Base-by-base conservation (phyloP, 1,140 invertebrate species). In the Penaeus vannamei region DNA sequence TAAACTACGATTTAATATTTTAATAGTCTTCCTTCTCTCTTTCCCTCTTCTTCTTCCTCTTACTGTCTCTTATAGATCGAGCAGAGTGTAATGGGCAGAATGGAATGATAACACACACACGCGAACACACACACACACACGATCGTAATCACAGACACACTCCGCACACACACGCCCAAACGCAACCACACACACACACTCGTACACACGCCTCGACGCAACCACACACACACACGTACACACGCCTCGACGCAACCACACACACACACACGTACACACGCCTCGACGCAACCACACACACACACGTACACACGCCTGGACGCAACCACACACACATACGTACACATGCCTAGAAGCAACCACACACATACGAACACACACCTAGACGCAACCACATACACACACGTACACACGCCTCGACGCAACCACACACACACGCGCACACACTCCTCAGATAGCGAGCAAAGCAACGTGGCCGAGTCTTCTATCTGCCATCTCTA, bases 401-500 rank as follows among this genome's bases (percentile, higher is more conserved):
- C 42, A 46, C 42, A 46, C 10, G 10, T 10, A 46, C 42, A 46
- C 42, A 46, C 42, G 10, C 42, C 3, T n/a, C n/a, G n/a, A n/a
- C n/a, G n/a, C n/a, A n/a, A n/a, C n/a, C n/a, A n/a, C 46, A 14
- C 53, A 53, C 53, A 10, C 53, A 12, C 53, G 17, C 53, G 53
- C 53, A 14, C 53, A 14, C 53, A 8, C 53, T 0, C 17, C 53
- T 53, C 53, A 53, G 53, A 53, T 53, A 53, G 53, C 46, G 46
- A 8, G 8, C 46, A 53, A 53, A 53, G 46, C 53, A 53, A 53
- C 53, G 53, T 53, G 53, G 10, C 53, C 53, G 53, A 8, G 53
- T 81, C 77, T 46, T 59, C 60, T 81, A 81, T 81, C 79, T 81
- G 23, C 46, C 79, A 59, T 81, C 79, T 81, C 23, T 81, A 81